Evolutionary conservation across 2,888 invertebrate genomes (phyloP).

Genomic region (Megamerina dolium): DNA sequence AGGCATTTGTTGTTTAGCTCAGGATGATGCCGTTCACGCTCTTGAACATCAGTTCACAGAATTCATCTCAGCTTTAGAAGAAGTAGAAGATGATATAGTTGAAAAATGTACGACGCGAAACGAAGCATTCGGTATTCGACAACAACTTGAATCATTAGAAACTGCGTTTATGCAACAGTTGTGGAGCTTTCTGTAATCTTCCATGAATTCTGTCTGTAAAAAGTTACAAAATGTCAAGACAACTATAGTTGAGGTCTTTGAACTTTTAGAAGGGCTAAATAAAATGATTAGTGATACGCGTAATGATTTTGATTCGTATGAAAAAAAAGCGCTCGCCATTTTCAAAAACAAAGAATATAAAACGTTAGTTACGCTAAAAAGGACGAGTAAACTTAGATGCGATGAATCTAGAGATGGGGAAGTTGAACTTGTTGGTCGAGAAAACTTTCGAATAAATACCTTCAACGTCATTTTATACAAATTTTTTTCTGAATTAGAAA

Average conservation of each 20-base stretch:
- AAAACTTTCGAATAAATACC: conserved; percentile 8
- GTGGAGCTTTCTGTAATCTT: not conserved
- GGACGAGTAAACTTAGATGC: conserved; percentile 2
- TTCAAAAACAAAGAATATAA: conserved; percentile 1
- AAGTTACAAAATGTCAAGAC: conserved; percentile 1
- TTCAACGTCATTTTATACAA: conserved; percentile 7
- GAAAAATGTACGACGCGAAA: too few relatives aligned
- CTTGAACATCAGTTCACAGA: too few relatives aligned
- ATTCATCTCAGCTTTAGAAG: too few relatives aligned
- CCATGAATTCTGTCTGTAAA: not conserved
- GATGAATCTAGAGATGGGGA: conserved; percentile 5
- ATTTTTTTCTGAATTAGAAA: conserved; percentile 1
- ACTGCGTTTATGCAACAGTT: conserved; percentile 1
- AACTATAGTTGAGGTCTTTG: too few relatives aligned
- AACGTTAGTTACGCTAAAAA: conserved; percentile 1
- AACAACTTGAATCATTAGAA: conserved; percentile 1
- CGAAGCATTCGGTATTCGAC: not conserved
- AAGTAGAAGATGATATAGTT: too few relatives aligned
- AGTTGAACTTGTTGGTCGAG: conserved; percentile 5
- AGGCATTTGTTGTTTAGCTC: too few relatives aligned
- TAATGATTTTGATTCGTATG: conserved; percentile 2
- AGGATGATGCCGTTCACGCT: too few relatives aligned
- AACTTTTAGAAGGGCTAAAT: not conserved
- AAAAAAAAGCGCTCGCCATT: conserved; percentile 1
- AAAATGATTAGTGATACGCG: conserved; percentile 1